Evolutionary conservation across 2,888 invertebrate species (phyloP), one percentile per base, ranked within the genome.

Genomic region (Eretmocerus hayati): DNA sequence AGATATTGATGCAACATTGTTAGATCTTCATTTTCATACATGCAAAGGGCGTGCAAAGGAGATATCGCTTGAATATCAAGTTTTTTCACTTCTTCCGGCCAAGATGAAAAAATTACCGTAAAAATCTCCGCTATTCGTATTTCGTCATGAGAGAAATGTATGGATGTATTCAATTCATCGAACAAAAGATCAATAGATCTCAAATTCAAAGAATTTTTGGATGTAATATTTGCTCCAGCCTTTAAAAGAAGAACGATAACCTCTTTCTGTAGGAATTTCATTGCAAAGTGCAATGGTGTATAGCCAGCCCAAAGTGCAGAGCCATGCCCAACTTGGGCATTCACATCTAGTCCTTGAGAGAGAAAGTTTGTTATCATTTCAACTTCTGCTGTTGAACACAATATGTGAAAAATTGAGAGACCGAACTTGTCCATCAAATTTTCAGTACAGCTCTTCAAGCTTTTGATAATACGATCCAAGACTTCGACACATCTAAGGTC

Each of bases 251-350:
- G 22, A 8, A 31, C 18, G 3, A 22, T 36, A 2, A 19, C 22
- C 11, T 30, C 36, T 5, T n/a, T 4, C 9, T 21, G 16, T 1
- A 16, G 13, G 22, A 36, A 47, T 3, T 16, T 15, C 15, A 22
- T 42, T 15, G 41, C 42, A 18, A 47, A 47, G 31, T 42, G 47
- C 16, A 47, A 11, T 4, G 47, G 36, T 5, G 42, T 21, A 19
- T 30, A 36, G 6, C 31, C 19, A 6, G 21, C 11, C 16, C 36
- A 47, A 11, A 31, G 20, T 3, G 18, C 18, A 2, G 13, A 8
- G 9, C 42, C 42, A 9, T 22, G 22, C n/a, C 20, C 2, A 2
- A 48, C 5, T 4, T 16, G 22, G 4, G 2, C 15, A n/a, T 48
- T 39, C 2, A 39, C 20, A 11, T 42, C 38, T 4, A 15, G 26